phyloP scores from a whole-genome alignment of 2,113 vertebrate genomes.

The Acrocephalus arundinaceus region DNA sequence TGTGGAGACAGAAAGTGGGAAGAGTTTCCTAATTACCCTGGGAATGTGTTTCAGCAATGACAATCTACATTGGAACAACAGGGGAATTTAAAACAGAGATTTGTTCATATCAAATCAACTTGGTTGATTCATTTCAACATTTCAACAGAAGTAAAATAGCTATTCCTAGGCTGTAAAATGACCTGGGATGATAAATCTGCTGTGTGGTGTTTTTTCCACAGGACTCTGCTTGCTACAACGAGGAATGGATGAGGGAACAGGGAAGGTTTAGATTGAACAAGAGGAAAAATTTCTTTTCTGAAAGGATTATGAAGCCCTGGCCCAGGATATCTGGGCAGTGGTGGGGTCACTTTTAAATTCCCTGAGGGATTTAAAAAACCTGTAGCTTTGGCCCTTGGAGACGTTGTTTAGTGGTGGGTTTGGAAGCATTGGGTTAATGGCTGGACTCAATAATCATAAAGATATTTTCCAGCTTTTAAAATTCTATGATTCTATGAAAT shows the following conservation, averaged over 20 bases:
- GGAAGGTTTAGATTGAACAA: background rate
- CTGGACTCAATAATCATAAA: background rate
- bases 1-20: background rate
- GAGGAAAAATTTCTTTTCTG: background rate
- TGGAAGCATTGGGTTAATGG: background rate
- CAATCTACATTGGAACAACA: background rate
- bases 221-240: background rate
- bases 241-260: background rate
- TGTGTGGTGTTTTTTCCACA: background rate
- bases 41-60: background rate
- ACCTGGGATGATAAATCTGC: background rate
- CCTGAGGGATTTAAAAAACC: fast-evolving
- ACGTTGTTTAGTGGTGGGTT: fast-evolving
- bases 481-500: background rate
- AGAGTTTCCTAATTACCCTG: background rate
- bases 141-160: background rate
- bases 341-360: no score
- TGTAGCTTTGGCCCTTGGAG: background rate
- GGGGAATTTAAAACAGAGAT: background rate
- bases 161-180: fast-evolving
- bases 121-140: background rate
- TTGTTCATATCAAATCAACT: background rate
- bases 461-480: background rate
- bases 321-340: no score
- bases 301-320: background rate